Evolutionary conservation across 1,140 invertebrate genomes (phyloP).

Genomic region (Schlechtendalia chinensis): DNA sequence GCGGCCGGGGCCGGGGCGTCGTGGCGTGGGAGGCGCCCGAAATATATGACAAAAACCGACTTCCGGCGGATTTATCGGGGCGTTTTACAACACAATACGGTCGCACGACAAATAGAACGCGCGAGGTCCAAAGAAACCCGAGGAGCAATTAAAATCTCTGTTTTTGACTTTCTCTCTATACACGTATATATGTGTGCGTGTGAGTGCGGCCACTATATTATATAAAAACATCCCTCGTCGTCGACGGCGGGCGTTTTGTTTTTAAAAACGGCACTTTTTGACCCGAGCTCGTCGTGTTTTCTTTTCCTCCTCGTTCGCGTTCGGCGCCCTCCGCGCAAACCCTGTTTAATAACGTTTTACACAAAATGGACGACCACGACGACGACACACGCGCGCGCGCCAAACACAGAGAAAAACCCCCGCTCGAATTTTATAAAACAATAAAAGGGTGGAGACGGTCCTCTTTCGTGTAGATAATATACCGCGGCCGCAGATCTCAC

Average conservation of each 20-base stretch:
- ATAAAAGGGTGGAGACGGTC: constrained; percentile 35
- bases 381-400: not conserved
- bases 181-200: not conserved
- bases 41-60: constrained; percentile 37
- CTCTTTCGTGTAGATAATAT: not conserved
- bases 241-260: constrained; percentile 18
- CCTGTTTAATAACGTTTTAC: constrained; percentile 42
- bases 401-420: constrained; percentile 21
- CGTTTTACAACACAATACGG: too few species aligned
- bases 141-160: constrained; percentile 42
- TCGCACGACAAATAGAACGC: too few species aligned
- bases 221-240: not conserved
- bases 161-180: not conserved
- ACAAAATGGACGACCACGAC: constrained; percentile 19
- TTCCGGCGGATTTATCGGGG: constrained; percentile 13
- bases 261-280: constrained; percentile 42
- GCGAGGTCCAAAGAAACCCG: constrained; percentile 14
- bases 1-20: too few species aligned
- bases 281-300: constrained; percentile 31
- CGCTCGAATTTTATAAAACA: constrained; percentile 34
- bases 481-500: not conserved
- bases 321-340: not conserved
- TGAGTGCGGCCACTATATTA: not conserved
- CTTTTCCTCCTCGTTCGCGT: constrained; percentile 18
- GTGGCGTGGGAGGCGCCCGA: constrained; percentile 18